Base-by-base conservation (phyloP, 2,888 invertebrate genomes). In the Aproaerema taeniolella region DNA sequence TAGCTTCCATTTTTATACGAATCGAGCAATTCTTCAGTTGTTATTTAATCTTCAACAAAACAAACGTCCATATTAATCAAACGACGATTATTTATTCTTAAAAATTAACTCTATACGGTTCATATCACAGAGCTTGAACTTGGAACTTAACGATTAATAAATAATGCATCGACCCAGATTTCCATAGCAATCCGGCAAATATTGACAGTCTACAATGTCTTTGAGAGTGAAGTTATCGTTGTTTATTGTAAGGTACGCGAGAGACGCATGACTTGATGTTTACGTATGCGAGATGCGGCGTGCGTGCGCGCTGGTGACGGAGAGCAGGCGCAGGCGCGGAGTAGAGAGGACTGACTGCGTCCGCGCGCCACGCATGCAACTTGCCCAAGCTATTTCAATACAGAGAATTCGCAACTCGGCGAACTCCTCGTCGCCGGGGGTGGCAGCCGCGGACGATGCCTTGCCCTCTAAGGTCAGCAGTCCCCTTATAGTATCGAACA, bases 371-470 rank as follows among this genome's bases (percentile, higher is more conserved):
- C 49, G 64, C 60, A 58, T 58, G 59, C 66, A 69, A 65, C 41
- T 64, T 72, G 69, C 70, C 70, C 60, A 69, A 66, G 80, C 78
- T 82, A 82, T 83, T 83, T 83, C 75, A 78, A 80, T 80, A 67
- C 79, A 71, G 62, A 55, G 74, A 80, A 82, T 82, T 78, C 59
- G 76, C 78, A 68, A 77, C 66, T 77, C 67, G 56, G 67, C 75
- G 63, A 65, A 82, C 76, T 78, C 67, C 66, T 47, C 46, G 46
- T 53, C 63, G 53, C 45, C 59, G 46, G 55, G 58, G 56, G 65
- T 61, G 50, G 61, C 55, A 59, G 56, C 42, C 46, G 48, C 41
- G 43, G 37, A 46, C 46, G 43, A 45, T 37, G 47, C 44, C 49
- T 49, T 60, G 60, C 56, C 59, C 58, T 55, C 48, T 53, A 43